Evolutionary conservation across 2,797 vertebrate species (phyloP), one percentile per base, ranked within the genome.

Genomic region (Thaleichthys pacificus): DNA sequence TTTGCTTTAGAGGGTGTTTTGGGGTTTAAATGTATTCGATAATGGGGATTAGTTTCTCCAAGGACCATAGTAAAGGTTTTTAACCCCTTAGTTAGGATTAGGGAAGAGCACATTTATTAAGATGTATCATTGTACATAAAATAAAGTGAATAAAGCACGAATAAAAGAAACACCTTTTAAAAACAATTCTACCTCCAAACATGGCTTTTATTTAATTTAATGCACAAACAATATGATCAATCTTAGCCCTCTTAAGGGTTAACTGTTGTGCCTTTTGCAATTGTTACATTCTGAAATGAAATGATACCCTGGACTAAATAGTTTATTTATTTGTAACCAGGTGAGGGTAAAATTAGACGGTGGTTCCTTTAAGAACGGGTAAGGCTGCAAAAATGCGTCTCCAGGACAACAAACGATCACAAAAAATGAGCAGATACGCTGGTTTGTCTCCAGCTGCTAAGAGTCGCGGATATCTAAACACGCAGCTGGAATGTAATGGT

Each of bases 91-190:
- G 77, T 74, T 74, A 77, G 19, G 80, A 68, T 86, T 80, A 80
- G 79, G 86, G 79, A 47, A 86, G 68, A 76, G 79, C 84, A 89
- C 93, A 91, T 93, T 92, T 90, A 90, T 91, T 85, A 74, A 82
- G 74, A 80, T 82, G 68, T 84, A 82, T 88, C 86, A 84, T 84
- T 93, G 91, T 93, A 92, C 88, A 91, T 92, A 93, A 84, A 88
- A 32, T 51, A 6, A 35, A 35, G 32, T 8, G 32, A 35, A 6
- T 35, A 35, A 87, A 78, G 84, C 86, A 91, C 88, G 84, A 90
- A 86, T 79, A 63, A 88, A 85, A 87, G 86, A 84, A 86, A 88
- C 77, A 81, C 76, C 86, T 91, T 93, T 90, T 84, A 87, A 86
- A 78, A 84, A 80, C 83, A 79, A 85, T 80, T 85, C 57, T 85